phyloP scores from a whole-genome alignment of 2,797 vertebrate genomes.

The Cuniculus paca region DNA sequence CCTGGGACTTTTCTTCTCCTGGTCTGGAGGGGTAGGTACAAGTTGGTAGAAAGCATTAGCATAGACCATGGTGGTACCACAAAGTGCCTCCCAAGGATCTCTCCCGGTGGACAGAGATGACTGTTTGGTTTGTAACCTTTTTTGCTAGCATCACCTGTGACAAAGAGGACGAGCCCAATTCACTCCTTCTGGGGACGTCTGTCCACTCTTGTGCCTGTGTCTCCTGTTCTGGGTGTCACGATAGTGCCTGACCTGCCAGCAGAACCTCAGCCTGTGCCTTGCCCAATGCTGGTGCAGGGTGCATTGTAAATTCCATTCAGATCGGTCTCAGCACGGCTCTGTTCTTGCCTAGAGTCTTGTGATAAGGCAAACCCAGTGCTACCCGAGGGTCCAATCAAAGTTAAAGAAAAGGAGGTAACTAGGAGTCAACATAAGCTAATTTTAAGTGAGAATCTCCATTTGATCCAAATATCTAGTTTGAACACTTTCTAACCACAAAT shows the following conservation, averaged over 20 bases:
- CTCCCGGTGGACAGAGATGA: neutral
- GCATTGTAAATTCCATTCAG: too few species aligned
- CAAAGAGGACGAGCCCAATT: neutral
- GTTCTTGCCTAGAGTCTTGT: neutral
- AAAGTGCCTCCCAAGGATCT: neutral
- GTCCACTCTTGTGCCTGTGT: neutral
- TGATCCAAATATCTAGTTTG: slow-evolving; percentile 10
- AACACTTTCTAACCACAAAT: neutral
- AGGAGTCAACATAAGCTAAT: neutral
- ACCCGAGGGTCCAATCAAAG: neutral
- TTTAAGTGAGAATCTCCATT: neutral
- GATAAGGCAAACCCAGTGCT: neutral
- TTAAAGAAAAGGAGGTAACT: neutral
- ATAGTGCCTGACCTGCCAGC: neutral
- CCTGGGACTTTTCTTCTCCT: neutral
- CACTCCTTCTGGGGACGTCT: too few species aligned
- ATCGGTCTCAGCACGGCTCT: neutral
- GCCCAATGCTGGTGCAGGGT: too few species aligned
- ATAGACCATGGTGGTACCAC: too few species aligned
- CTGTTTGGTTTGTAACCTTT: neutral
- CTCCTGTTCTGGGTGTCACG: neutral
- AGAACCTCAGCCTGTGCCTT: neutral
- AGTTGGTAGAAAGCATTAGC: neutral
- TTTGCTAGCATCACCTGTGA: neutral
- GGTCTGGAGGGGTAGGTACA: neutral